Evolutionary conservation across 2,888 invertebrate species (phyloP), one percentile per base, ranked within the genome.

Genomic region (Sinodicranocentrus sp.): DNA sequence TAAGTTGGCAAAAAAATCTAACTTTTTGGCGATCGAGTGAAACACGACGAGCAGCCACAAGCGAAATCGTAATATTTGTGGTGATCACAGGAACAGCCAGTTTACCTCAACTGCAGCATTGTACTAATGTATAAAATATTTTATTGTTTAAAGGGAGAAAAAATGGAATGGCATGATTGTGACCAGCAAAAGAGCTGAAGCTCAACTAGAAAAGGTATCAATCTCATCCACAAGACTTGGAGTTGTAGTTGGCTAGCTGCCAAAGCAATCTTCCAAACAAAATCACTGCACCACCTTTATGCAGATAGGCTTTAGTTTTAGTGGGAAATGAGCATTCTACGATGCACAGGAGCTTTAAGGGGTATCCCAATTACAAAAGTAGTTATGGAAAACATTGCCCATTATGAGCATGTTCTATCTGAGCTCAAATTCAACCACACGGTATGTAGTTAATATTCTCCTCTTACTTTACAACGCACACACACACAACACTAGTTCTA

Each of bases 221-320:
- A 25, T 77, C 77, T 43, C 57, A 77, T 59, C 13, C 5, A 21
- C 10, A 26, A 19, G 43, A 59, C 43, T 57, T 67, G 25, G 54
- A 67, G 48, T 19, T 3, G 52, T 52, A 13, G 52, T 77, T 77
- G 77, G 77, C 43, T 28, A 23, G 57, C 21, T 67, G 77, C 77
- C 77, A 77, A 77, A 67, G 54, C 39, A 77, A 77, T 67, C 67
- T 77, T 67, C 68, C 6, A 52, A 52, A 6, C 3, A 52, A 65
- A 43, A 43, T 43, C 43, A 65, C 39, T 17, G 65, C 52, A 5
- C n/a, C n/a, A 33, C 28, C 63, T 33, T n/a, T 52, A 5, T n/a
- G 57, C 44, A n/a, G n/a, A n/a, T n/a, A n/a, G 25, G 28, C 28
- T 52, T 48, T 25, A 23, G 48, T 48, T 33, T 57, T 57, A 75